Evolutionary conservation across 2,113 vertebrate species (phyloP), one percentile per base, ranked within the genome.

Genomic region (Microtus oregoni): DNA sequence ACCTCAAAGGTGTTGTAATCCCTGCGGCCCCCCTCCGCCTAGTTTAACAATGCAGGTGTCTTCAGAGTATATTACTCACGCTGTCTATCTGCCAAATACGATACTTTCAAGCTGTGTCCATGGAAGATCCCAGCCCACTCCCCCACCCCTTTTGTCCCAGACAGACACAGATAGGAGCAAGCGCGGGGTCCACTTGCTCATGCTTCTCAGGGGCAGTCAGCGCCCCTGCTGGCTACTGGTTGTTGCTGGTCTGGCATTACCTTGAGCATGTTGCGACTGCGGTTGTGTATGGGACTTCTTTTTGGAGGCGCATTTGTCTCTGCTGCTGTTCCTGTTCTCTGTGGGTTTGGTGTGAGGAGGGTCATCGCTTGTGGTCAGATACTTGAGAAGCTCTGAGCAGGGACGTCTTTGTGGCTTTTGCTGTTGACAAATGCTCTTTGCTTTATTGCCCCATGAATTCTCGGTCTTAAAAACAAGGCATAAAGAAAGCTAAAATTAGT

Each of bases 301-400:
- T 98, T 99, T 99, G 98, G 98, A 99, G 97, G 97, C 98, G 98
- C 98, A 99, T 98, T 99, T 99, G 98, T 99, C 99, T 98, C 99
- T 99, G 99, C 98, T 99, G 98, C 98, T 98, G 98, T 99, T 99
- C 97, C 99, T 99, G 98, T 98, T 99, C 97, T 99, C 99, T 98
- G 99, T 98, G 98, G 99, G 98, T 99, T 99, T 99, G 98, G 98
- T 99, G 98, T 99, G 99, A 98, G 99, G 99, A 98, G 99, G 99
- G 98, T 99, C 99, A 98, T 99, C 99, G 52, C 99, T 99, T 20
- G 99, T 99, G 97, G 99, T 99, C 98, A 99, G 99, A 99, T 99
- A 99, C 98, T 99, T 99, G 97, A 99, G 99, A 98, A 99, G 99
- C 99, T 99, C 99, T 10, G 99, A 99, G 99, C 99, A 99, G 86